Conservation (phyloP, 2,113 vertebrate genomes). For the Pseudonaja textilis region DNA sequence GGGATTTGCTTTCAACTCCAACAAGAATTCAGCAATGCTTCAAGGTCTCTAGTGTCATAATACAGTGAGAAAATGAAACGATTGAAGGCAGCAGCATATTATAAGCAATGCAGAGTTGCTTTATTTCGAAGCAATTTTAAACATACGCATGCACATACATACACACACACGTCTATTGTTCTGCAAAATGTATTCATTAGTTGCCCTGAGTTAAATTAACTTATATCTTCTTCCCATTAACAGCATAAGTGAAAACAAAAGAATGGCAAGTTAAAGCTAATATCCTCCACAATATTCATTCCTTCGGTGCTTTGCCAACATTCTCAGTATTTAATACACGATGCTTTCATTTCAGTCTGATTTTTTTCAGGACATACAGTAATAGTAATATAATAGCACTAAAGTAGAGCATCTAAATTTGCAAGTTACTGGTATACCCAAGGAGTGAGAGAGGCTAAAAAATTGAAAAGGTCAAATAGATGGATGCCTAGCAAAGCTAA, state of each 20-base stretch:
- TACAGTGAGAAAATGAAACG: conserved; percentile 48
- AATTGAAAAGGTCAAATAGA: not conserved
- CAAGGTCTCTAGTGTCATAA: conserved; percentile 43
- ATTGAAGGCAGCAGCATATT: conserved; percentile 41
- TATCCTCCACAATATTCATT: conserved; percentile 22
- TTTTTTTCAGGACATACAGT: not conserved
- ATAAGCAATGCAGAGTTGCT: conserved; percentile 60
- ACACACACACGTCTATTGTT: conserved; percentile 19
- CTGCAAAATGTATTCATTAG: conserved; percentile 54
- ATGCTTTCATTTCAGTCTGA: not conserved
- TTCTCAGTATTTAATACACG: conserved; percentile 25
- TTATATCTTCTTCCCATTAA: conserved; percentile 38
- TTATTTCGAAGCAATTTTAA: conserved; percentile 59
- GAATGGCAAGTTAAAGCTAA: conserved; percentile 29
- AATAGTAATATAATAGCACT: not conserved
- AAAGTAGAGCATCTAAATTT: not conserved
- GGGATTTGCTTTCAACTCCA: conserved; percentile 36
- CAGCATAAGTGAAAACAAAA: conserved; percentile 32
- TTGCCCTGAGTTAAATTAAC: conserved; percentile 34
- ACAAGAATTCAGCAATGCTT: conserved; percentile 51
- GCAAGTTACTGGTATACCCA: not conserved
- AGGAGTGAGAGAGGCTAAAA: not conserved
- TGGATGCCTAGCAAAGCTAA: not conserved
- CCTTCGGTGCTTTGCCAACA: conserved; percentile 33
- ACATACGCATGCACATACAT: conserved; percentile 22